Conservation (phyloP, 1,140 invertebrate genomes). For the Homarus americanus region DNA sequence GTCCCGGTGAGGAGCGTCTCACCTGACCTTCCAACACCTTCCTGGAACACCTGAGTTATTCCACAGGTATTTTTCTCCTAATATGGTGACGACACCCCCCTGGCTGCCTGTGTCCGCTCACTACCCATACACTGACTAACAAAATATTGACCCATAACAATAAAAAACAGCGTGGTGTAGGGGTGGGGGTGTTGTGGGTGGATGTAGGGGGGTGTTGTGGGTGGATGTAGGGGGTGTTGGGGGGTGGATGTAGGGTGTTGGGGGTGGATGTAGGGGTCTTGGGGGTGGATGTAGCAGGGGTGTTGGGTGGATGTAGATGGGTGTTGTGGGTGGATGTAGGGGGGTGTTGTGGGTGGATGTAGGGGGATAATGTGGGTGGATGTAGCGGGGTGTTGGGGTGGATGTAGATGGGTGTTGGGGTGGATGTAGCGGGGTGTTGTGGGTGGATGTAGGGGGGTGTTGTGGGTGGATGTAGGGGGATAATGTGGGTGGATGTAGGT, state of each 20-base stretch:
- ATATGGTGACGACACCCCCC: neutral
- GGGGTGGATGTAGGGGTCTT: neutral
- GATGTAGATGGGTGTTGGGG: constrained; percentile 2
- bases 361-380: neutral
- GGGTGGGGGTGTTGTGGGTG: too few species aligned
- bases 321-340: neutral
- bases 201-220: too few species aligned
- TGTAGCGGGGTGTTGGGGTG: neutral
- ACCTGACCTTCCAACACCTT: neutral
- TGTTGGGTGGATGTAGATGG: neutral
- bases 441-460: neutral
- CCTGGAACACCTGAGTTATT: constrained; percentile 18
- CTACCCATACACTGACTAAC: too few species aligned
- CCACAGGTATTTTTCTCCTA: neutral
- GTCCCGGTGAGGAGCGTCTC: neutral
- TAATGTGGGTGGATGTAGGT: neutral
- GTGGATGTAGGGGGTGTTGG: too few species aligned
- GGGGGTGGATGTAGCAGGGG: neutral
- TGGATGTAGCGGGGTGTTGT: neutral
- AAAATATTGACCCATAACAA: too few species aligned
- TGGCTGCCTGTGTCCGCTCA: neutral
- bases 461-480: neutral
- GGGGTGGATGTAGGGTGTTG: neutral
- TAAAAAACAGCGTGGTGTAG: too few species aligned
- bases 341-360: neutral